Conservation (phyloP, 1,140 invertebrate species). For the Hycleus cichorii region DNA sequence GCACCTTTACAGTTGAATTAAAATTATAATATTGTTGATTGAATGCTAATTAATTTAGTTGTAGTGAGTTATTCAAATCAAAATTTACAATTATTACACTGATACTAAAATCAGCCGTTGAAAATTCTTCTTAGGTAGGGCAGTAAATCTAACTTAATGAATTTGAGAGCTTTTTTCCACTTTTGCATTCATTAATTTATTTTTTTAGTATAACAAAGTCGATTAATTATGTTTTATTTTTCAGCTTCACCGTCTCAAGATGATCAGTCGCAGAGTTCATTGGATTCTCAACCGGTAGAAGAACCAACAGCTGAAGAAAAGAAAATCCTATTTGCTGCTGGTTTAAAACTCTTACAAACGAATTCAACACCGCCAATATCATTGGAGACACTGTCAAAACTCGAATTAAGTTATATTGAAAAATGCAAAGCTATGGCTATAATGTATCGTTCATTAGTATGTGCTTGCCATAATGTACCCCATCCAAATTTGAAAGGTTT, state of each 20-base stretch:
- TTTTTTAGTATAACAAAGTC: neutral
- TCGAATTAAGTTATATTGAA: slow-evolving; percentile 35
- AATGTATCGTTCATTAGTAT: slow-evolving; percentile 31
- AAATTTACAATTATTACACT: no score
- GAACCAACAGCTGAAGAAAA: slow-evolving; percentile 15
- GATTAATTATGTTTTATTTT: neutral
- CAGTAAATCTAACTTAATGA: no score
- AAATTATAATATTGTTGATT: no score
- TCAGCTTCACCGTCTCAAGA: slow-evolving; percentile 6
- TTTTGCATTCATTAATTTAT: no score
- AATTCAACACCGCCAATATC: slow-evolving; percentile 19
- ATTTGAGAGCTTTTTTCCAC: neutral
- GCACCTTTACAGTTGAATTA: no score
- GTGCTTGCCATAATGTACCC: slow-evolving; percentile 33
- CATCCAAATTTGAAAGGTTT: slow-evolving; percentile 28
- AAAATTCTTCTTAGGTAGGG: no score
- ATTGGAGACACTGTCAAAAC: slow-evolving; percentile 26
- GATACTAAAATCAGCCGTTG: no score
- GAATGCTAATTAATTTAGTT: no score
- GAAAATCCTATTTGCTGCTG: slow-evolving; percentile 36
- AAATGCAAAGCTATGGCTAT: slow-evolving; percentile 35
- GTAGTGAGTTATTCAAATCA: no score
- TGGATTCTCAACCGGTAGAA: slow-evolving; percentile 1
- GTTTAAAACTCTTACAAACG: slow-evolving; percentile 28
- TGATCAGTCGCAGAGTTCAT: slow-evolving; percentile 6